Conservation (phyloP, 2,888 invertebrate species). For the Dynastes maya region DNA sequence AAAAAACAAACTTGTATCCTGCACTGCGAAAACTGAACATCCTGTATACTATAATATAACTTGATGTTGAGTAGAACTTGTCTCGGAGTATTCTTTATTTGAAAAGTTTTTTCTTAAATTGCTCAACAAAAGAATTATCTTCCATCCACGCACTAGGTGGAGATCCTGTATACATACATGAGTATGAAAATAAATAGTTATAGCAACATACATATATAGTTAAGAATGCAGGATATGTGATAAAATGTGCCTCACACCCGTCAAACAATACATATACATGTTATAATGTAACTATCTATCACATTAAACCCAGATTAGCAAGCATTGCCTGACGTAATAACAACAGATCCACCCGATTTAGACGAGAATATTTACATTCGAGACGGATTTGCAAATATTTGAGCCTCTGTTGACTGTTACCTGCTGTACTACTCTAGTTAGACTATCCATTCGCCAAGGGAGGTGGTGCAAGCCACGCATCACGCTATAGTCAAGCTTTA, state of each 20-base stretch:
- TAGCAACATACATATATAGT: not conserved
- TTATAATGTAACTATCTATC: slow-evolving; percentile 51
- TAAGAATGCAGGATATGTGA: not conserved
- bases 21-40: no score
- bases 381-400: slow-evolving; percentile 66
- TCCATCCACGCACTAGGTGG: no score
- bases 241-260: no score
- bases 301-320: slow-evolving; percentile 60
- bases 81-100: no score
- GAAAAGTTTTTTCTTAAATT: no score
- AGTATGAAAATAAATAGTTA: no score
- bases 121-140: no score
- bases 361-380: slow-evolving; percentile 65
- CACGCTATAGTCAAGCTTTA: not conserved
- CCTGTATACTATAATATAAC: no score
- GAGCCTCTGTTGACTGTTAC: slow-evolving; percentile 65
- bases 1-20: no score
- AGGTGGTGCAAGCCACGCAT: slow-evolving; percentile 20
- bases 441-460: slow-evolving; percentile 30
- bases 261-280: not conserved
- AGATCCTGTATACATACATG: no score
- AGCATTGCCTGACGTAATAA: slow-evolving; percentile 61
- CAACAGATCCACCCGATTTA: slow-evolving; percentile 64
- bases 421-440: slow-evolving; percentile 56
- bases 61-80: no score